Base-by-base conservation (phyloP, 2,888 invertebrate genomes). In the Conus canariensis region DNA sequence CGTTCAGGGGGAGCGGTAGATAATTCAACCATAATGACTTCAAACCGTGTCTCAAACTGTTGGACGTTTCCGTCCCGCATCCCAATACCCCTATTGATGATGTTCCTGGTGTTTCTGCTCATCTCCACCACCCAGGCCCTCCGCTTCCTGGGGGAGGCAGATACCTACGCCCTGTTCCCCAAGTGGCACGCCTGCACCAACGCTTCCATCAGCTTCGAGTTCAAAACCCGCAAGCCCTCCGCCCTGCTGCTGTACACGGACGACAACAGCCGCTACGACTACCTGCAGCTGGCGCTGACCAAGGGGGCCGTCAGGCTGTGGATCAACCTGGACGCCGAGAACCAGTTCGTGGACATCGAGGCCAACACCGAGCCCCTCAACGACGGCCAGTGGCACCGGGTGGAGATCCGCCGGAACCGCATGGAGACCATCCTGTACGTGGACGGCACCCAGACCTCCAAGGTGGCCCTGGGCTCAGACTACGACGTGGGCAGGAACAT, bases 251-350 rank as follows among this genome's bases (percentile, higher is more conserved):
- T 99, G 94, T 99, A 99, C 96, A 98, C 99, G 16, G 99, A 99
- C 96, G 99, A 99, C 96, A 99, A 98, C 5, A 99, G 99, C n/a
- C 98, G 98, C 80, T 98, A 95, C 85, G 99, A 99, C 90, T 95
- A 91, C 85, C 90, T 91, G 58, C 91, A 91, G 90, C 87, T 95
- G 16, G 91, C 92, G 10, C 89, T 95, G 60, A 90, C 92, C 45
- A 90, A 92, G n/a, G 95, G 95, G 6, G 91, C 91, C 14, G 98
- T 98, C 60, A 98, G 98, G 30, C 97, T 98, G 91, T 98, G 93
- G 77, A 93, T 95, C 86, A 96, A 95, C 90, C 94, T 96, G 82
- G 95, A 95, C 22, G 94, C 95, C 87, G 91, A 92, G 60, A 95
- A 95, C 70, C 94, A 94, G 16, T 93, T 91, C 45, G 93, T 95